Evolutionary conservation across 2,797 vertebrate species (phyloP), one percentile per base, ranked within the genome.

Genomic region (Helicolenus hilgendorfi): DNA sequence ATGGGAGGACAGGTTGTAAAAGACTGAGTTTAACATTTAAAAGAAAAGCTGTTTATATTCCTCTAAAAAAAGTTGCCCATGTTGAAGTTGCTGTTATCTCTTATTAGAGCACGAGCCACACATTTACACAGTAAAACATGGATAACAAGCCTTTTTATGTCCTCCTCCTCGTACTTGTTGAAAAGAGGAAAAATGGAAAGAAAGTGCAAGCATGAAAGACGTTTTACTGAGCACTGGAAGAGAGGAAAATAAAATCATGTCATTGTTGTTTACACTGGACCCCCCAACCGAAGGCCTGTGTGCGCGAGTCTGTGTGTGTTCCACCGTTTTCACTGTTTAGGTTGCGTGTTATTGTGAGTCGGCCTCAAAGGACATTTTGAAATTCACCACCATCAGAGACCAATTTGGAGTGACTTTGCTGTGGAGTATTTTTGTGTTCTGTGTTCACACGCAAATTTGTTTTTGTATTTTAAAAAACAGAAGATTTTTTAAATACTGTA

Each of bases 221-320:
- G 53, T 71, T 87, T 72, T 79, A 86, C 75, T 64, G 76, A 86
- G 69, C 11, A 8, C 62, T 85, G 73, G 79, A 76, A 81, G 75
- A 65, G 64, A 91, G 68, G 74, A 91, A 90, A 92, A 93, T 92
- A 88, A 92, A 93, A 94, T 89, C 83, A 82, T 89, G 80, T 92
- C 86, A 74, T 75, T 89, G 68, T 83, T 94, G 88, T 94, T 94
- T 94, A 91, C 85, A 83, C 67, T 89, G 72, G 72, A 90, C 72
- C 81, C 80, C 67, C 45, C 35, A 79, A 65, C 63, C 62, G 63
- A 76, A 82, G 72, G 80, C 67, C 58, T 49, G 67, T 89, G 85
- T 84, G 84, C 77, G 58, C 2, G 8, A 65, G 80, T 84, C 58
- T 83, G 88, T 85, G 83, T 91, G 92, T 88, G 81, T 92, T 84